These are phyloP conservation scores for Leucophenga maculata DNA, from an alignment of 2,888 invertebrate genomes.

Conservation along the genomic window DNA sequence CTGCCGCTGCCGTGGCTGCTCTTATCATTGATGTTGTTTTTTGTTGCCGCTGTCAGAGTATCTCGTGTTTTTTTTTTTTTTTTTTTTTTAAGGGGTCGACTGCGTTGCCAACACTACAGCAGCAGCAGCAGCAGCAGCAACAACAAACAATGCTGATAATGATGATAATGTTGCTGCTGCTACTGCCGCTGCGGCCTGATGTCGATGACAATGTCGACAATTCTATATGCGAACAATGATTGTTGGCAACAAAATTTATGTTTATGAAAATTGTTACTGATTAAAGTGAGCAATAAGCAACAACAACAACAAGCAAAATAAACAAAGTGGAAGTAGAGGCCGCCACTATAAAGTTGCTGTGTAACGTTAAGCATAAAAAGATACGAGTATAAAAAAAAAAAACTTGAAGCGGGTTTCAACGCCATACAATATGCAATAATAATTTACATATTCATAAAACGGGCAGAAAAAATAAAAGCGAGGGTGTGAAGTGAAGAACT, in stretches of 20 bases:
- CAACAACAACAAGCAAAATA: conserved; percentile 3
- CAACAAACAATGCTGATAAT: conserved; percentile 35
- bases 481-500: no score
- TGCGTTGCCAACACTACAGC: conserved; percentile 18
- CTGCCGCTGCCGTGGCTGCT: neutral
- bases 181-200: conserved; percentile 13
- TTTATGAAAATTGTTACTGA: conserved; percentile 25
- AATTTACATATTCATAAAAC: conserved; percentile 65
- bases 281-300: conserved; percentile 24
- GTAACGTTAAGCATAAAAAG: neutral
- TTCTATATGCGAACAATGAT: conserved; percentile 36
- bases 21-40: conserved; percentile 5
- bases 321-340: neutral
- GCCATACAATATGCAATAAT: conserved; percentile 64
- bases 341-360: neutral
- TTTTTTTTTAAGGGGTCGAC: neutral
- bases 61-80: no score
- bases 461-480: neutral
- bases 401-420: conserved; percentile 15
- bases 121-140: conserved; percentile 21
- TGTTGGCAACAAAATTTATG: conserved; percentile 21
- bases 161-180: conserved; percentile 32
- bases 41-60: conserved; percentile 9
- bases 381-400: neutral
- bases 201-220: conserved; percentile 40